Evolutionary conservation across 2,797 vertebrate genomes (phyloP).

Genomic region (Sebastes itinus): DNA sequence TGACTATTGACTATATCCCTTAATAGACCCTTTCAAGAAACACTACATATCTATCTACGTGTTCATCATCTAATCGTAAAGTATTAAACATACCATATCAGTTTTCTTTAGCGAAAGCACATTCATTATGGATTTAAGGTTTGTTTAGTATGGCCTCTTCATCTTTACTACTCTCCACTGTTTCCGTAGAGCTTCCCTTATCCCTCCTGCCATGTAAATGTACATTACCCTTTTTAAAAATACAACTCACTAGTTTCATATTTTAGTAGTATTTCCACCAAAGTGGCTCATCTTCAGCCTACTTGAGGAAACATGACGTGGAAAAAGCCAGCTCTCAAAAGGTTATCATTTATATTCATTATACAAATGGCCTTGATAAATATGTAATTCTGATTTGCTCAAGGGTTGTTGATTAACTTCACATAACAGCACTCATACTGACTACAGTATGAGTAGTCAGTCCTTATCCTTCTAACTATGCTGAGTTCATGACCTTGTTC

Average conservation of each 20-base stretch:
- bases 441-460: not conserved
- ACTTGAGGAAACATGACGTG: slow-evolving; percentile 34
- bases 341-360: slow-evolving; percentile 72
- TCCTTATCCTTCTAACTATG: slow-evolving; percentile 3
- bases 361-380: slow-evolving; percentile 54
- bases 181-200: not conserved
- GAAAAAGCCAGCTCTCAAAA: slow-evolving; percentile 49
- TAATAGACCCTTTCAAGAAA: not conserved
- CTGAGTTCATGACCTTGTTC: slow-evolving; percentile 4
- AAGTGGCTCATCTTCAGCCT: slow-evolving; percentile 35
- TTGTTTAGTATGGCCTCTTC: not conserved
- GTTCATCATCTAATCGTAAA: not conserved
- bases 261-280: slow-evolving; percentile 8
- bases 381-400: slow-evolving; percentile 60
- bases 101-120: not conserved
- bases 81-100: not conserved
- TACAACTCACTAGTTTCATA: not conserved
- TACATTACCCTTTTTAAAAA: not conserved
- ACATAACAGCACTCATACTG: slow-evolving; percentile 38
- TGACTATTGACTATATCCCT: not conserved
- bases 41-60: not conserved
- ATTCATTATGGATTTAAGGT: not conserved
- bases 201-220: not conserved
- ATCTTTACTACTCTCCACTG: not conserved
- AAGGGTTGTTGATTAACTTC: slow-evolving; percentile 69